These are phyloP conservation scores for Polietes domitor DNA, from an alignment of 2,888 invertebrate species.

Conservation along the genomic window DNA sequence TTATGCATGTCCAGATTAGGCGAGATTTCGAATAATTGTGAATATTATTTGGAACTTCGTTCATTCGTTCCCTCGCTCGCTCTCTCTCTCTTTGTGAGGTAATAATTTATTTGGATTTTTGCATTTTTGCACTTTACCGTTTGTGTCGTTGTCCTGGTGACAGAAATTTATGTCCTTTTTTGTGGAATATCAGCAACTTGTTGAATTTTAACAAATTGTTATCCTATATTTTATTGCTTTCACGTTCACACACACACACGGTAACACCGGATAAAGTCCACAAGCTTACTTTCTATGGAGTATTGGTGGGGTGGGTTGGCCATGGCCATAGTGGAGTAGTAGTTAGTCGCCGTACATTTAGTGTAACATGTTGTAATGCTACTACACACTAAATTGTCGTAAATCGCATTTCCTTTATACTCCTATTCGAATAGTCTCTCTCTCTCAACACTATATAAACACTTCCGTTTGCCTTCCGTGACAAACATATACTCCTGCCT, in stretches of 20 bases:
- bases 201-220: constrained; percentile 70
- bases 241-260: constrained; percentile 7
- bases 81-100: too few species aligned
- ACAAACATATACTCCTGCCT: constrained; percentile 57
- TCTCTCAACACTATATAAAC: constrained; percentile 62
- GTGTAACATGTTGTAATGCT: constrained; percentile 64
- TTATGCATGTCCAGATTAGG: constrained; percentile 23
- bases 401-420: constrained; percentile 66
- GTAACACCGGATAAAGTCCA: neutral
- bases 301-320: neutral
- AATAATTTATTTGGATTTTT: constrained; percentile 26
- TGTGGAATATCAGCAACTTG: constrained; percentile 65
- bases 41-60: neutral
- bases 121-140: constrained; percentile 17
- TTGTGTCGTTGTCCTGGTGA: too few species aligned
- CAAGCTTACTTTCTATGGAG: too few species aligned
- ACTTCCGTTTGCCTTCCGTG: constrained; percentile 65
- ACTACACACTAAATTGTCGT: constrained; percentile 62
- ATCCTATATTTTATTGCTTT: constrained; percentile 67
- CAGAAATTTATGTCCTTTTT: constrained; percentile 19
- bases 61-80: too few species aligned
- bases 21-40: constrained; percentile 29
- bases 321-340: constrained; percentile 13
- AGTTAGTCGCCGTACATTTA: constrained; percentile 22
- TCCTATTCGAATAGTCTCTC: constrained; percentile 47